These are phyloP conservation scores for Syrphus vitripennis DNA, from an alignment of 2,888 invertebrate genomes.

Conservation along the genomic window DNA sequence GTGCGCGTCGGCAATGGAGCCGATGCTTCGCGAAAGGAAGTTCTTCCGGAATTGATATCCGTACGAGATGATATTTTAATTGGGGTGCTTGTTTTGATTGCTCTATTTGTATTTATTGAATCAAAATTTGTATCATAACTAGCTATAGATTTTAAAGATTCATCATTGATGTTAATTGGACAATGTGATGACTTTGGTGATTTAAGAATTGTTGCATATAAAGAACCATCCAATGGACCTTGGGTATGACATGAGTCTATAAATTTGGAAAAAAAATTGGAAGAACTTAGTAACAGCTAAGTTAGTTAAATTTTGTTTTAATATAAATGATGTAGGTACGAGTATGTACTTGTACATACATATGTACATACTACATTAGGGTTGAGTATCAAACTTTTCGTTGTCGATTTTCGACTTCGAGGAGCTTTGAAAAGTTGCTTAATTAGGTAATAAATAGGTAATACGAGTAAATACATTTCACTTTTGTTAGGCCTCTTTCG, in stretches of 20 bases:
- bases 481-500: no score
- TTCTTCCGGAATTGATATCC: slow-evolving; percentile 43
- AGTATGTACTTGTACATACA: no score
- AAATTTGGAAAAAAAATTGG: slow-evolving; percentile 42
- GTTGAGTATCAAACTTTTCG: no score
- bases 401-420: no score
- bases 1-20: slow-evolving; percentile 43
- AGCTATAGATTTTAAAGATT: slow-evolving; percentile 37
- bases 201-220: slow-evolving; percentile 88
- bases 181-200: slow-evolving; percentile 73
- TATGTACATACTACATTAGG: no score
- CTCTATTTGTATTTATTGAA: slow-evolving; percentile 33
- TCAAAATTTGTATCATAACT: slow-evolving; percentile 53
- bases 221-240: slow-evolving; percentile 94
- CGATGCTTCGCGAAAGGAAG: slow-evolving; percentile 56
- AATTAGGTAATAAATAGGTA: no score
- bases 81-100: slow-evolving; percentile 66
- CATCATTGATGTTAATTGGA: slow-evolving; percentile 40
- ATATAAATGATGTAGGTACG: no score
- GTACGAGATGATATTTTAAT: slow-evolving; percentile 31
- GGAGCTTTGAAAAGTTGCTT: no score
- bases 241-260: slow-evolving; percentile 79
- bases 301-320: not conserved
- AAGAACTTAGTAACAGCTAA: slow-evolving; percentile 24
- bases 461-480: no score